These are phyloP conservation scores for Trichogramma evanescens DNA, from an alignment of 2,888 invertebrate genomes.

Conservation along the genomic window DNA sequence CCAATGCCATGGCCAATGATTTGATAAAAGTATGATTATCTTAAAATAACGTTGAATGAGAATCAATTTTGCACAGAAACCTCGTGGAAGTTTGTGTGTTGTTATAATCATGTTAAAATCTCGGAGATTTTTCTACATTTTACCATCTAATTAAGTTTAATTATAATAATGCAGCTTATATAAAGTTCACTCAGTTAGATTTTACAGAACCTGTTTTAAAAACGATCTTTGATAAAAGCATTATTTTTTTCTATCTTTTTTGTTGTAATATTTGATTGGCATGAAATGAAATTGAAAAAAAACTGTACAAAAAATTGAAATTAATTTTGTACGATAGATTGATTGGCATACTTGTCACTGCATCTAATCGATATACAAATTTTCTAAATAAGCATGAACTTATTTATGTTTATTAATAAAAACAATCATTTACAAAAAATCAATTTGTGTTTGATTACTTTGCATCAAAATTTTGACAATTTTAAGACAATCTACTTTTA, in stretches of 20 bases:
- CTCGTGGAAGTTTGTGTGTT: slow-evolving; percentile 14
- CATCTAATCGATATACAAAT: too few relatives aligned
- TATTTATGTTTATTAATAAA: slow-evolving; percentile 23
- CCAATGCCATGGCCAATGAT: slow-evolving; percentile 10
- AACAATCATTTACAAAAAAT: slow-evolving; percentile 22
- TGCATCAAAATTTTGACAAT: background rate
- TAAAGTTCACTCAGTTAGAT: too few relatives aligned
- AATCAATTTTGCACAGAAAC: slow-evolving; percentile 12
- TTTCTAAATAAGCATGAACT: slow-evolving; percentile 14
- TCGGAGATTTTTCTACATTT: slow-evolving; percentile 11
- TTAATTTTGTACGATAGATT: too few relatives aligned
- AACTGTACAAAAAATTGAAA: too few relatives aligned
- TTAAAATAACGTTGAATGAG: slow-evolving; percentile 15
- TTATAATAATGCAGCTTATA: too few relatives aligned
- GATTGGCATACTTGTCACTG: too few relatives aligned
- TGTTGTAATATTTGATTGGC: too few relatives aligned
- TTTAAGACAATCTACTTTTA: slow-evolving; percentile 1
- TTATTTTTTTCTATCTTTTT: too few relatives aligned
- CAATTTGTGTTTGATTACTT: slow-evolving; percentile 21
- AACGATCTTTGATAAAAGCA: too few relatives aligned
- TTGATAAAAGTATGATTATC: slow-evolving; percentile 8
- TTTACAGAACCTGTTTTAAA: too few relatives aligned
- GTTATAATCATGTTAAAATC: slow-evolving; percentile 23
- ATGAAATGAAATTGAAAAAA: too few relatives aligned
- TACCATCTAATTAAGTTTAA: too few relatives aligned